Percentiles rank a stretch among this genome's conserved stretches.
These are phyloP conservation scores for Pinctada fucata DNA, from an alignment of 2,888 invertebrate species.

Conservation along the genomic window DNA sequence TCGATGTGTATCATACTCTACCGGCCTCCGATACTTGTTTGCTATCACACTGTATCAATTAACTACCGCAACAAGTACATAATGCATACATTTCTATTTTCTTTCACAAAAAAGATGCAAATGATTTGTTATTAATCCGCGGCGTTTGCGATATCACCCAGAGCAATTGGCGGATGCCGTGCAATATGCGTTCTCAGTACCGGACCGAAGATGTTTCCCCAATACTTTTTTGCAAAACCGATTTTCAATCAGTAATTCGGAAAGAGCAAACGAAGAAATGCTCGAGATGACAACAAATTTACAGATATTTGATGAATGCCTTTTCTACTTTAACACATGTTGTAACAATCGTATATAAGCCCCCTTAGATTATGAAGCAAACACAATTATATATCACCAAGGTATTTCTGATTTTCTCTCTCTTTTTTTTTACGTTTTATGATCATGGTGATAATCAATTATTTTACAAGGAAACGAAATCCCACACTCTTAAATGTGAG, in stretches of 20 bases:
- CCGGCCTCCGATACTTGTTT: neutral
- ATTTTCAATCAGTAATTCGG: neutral
- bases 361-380: too few relatives aligned
- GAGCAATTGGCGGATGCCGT: neutral
- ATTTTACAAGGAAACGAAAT: too few relatives aligned
- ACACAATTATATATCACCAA: too few relatives aligned
- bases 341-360: neutral
- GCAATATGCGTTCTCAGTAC: neutral
- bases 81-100: neutral
- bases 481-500: too few relatives aligned
- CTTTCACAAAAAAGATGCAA: conserved; percentile 4
- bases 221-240: neutral
- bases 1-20: too few relatives aligned
- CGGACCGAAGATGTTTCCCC: neutral
- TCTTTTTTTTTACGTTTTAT: too few relatives aligned
- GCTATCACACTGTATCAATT: neutral
- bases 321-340: conserved; percentile 1
- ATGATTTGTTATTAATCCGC: neutral
- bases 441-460: too few relatives aligned
- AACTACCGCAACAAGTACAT: neutral
- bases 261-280: neutral
- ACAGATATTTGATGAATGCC: conserved; percentile 1
- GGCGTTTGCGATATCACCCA: neutral
- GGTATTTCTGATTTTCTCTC: too few relatives aligned
- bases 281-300: neutral